phyloP scores from a whole-genome alignment of 2,113 vertebrate genomes.

The Diglossa brunneiventris region DNA sequence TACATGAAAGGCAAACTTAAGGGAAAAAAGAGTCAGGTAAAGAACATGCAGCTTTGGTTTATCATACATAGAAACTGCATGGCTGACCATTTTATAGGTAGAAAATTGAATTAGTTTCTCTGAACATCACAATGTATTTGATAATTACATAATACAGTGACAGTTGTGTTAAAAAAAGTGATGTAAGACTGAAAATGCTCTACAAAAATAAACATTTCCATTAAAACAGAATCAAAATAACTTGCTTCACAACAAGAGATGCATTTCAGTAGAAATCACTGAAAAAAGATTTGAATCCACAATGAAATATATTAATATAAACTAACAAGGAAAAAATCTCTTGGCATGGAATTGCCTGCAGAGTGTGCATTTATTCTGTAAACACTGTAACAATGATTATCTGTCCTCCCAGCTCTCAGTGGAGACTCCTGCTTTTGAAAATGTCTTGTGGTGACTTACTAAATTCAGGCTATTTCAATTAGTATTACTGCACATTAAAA shows the following conservation, averaged over 20 bases:
- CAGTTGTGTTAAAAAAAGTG: background rate
- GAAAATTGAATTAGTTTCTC: background rate
- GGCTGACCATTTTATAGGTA: constrained; percentile 12
- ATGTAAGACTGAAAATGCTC: background rate
- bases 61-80: background rate
- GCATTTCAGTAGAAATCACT: background rate
- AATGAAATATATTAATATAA: constrained; percentile 44
- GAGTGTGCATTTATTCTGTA: constrained; percentile 61
- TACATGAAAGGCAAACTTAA: constrained; percentile 22
- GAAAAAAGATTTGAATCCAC: constrained; percentile 23
- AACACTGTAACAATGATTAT: constrained; percentile 82
- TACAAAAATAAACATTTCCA: background rate
- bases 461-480: constrained; percentile 93
- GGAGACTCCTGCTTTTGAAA: constrained; percentile 86
- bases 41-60: background rate
- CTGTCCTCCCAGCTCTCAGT: constrained; percentile 85
- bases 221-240: constrained; percentile 5
- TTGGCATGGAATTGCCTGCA: constrained; percentile 42
- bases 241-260: background rate
- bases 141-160: background rate
- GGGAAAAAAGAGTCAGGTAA: background rate
- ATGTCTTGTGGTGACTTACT: constrained; percentile 85
- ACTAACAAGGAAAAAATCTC: constrained; percentile 52
- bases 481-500: constrained; percentile 98
- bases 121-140: background rate